Percentiles rank a stretch among this genome's conserved stretches.
Evolutionary conservation across 2,797 vertebrate genomes (phyloP).

Genomic region (Siniperca obscura): DNA sequence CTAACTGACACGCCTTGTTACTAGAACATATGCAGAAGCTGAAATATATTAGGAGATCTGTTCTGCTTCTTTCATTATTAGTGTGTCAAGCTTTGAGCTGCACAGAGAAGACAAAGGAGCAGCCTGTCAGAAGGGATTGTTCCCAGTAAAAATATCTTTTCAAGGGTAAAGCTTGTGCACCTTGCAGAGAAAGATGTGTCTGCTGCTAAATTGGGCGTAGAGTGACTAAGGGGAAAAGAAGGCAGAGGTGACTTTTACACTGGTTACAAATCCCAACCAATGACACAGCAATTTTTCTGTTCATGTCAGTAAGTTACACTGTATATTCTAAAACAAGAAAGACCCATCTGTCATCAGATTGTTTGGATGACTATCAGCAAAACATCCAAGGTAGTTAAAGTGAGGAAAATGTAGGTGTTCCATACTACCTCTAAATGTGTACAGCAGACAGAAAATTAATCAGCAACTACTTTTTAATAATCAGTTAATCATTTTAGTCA

Average conservation of each 20-base stretch:
- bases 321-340: slow-evolving; percentile 4
- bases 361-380: background rate
- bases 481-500: no score
- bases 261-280: slow-evolving; percentile 46
- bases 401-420: background rate
- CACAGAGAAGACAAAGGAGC: slow-evolving; percentile 44
- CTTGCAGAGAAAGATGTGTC: slow-evolving; percentile 75
- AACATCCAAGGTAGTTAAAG: background rate
- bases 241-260: slow-evolving; percentile 74
- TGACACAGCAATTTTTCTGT: slow-evolving; percentile 70
- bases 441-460: no score
- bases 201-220: slow-evolving; percentile 73
- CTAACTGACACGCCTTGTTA: slow-evolving; percentile 14
- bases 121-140: slow-evolving; percentile 57
- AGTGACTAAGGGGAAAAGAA: slow-evolving; percentile 77
- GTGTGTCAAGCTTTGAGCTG: slow-evolving; percentile 38
- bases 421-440: background rate
- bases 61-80: slow-evolving; percentile 28
- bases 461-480: no score
- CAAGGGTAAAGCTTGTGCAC: slow-evolving; percentile 78
- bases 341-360: slow-evolving; percentile 7
- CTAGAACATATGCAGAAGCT: slow-evolving; percentile 21
- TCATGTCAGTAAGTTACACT: slow-evolving; percentile 15
- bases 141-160: slow-evolving; percentile 72
- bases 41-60: slow-evolving; percentile 10